These are phyloP conservation scores for Conops quadrifasciatus DNA, from an alignment of 2,888 invertebrate genomes.

Conservation along the genomic window DNA sequence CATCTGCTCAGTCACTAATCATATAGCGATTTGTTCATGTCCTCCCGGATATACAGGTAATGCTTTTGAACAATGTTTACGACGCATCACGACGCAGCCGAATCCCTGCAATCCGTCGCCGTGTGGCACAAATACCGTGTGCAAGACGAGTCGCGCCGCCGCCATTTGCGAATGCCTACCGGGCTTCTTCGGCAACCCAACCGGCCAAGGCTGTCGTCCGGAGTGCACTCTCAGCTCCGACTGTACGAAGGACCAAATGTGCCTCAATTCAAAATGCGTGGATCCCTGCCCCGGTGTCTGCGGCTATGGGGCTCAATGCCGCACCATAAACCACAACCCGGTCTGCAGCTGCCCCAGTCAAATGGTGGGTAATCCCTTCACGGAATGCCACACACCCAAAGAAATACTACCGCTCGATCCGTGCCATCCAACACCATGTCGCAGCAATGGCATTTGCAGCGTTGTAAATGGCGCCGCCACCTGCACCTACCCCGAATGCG, in stretches of 20 bases:
- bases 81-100: slow-evolving; percentile 54
- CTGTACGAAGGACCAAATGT: slow-evolving; percentile 78
- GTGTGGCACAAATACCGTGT: slow-evolving; percentile 82
- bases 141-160: slow-evolving; percentile 68
- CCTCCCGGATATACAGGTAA: slow-evolving; percentile 72
- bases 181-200: slow-evolving; percentile 77
- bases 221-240: slow-evolving; percentile 86
- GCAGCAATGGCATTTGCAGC: slow-evolving; percentile 82
- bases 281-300: slow-evolving; percentile 85
- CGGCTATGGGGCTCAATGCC: slow-evolving; percentile 79
- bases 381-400: slow-evolving; percentile 69
- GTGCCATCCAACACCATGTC: slow-evolving; percentile 87
- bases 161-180: slow-evolving; percentile 80
- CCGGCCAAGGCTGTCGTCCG: slow-evolving; percentile 76
- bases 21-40: slow-evolving; percentile 73
- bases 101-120: slow-evolving; percentile 76
- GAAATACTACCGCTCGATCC: slow-evolving; percentile 70
- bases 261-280: slow-evolving; percentile 80
- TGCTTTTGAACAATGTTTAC: slow-evolving; percentile 69
- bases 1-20: slow-evolving; percentile 78
- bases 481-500: slow-evolving; percentile 86
- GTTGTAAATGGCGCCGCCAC: slow-evolving; percentile 75
- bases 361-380: slow-evolving; percentile 83
- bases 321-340: slow-evolving; percentile 84
- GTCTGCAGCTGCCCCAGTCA: slow-evolving; percentile 81